Conservation (phyloP, 1,140 invertebrate species). For the Potamilus streckersoni region DNA sequence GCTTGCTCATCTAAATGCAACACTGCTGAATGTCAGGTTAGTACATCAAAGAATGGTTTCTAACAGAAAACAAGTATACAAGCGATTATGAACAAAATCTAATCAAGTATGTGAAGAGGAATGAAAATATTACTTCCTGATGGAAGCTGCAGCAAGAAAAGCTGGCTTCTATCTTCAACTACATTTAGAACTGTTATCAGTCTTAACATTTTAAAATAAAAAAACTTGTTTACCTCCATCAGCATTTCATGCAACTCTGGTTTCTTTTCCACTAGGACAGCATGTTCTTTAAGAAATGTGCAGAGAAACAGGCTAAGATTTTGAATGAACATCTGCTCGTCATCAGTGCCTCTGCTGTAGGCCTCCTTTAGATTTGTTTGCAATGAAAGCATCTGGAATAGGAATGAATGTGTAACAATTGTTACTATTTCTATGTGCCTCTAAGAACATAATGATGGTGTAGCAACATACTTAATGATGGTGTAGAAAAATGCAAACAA, state of each 20-base stretch:
- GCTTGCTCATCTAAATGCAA: no score
- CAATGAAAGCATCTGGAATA: constrained; percentile 83
- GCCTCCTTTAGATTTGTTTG: constrained; percentile 93
- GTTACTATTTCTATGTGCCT: no score
- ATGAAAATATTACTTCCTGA: no score
- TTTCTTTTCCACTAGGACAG: constrained; percentile 79
- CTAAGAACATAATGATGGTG: no score
- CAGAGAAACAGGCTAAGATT: constrained; percentile 98
- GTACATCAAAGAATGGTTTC: no score
- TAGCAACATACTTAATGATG: no score
- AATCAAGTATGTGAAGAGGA: no score
- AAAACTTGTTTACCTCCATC: constrained; percentile 55
- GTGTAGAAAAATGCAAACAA: no score
- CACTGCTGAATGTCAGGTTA: no score
- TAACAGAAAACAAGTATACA: no score
- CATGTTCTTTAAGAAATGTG: constrained; percentile 97
- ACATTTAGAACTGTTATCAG: neutral
- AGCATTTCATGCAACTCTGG: constrained; percentile 55
- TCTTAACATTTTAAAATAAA: neutral
- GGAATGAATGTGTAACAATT: neutral
- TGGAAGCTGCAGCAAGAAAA: no score
- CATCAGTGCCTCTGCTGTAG: constrained; percentile 91
- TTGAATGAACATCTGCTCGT: constrained; percentile 99
- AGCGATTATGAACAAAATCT: no score
- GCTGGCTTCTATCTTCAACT: neutral